These are phyloP conservation scores for Musca vetustissima DNA, from an alignment of 1,140 invertebrate genomes.

Conservation along the genomic window DNA sequence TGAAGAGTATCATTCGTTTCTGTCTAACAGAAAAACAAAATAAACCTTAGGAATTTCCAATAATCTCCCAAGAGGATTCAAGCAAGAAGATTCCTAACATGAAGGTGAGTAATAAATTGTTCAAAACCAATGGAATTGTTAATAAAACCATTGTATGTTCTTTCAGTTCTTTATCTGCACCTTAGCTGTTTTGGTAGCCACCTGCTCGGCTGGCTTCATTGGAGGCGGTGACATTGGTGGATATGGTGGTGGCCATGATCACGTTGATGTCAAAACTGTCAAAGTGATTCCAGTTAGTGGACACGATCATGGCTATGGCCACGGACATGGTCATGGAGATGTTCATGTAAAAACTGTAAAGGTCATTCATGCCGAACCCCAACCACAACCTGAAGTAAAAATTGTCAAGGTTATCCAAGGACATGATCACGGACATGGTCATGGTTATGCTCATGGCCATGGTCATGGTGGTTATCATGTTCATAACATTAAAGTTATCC, in stretches of 20 bases:
- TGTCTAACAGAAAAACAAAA: no score
- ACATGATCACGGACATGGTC: slow-evolving; percentile 25
- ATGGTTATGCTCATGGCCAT: slow-evolving; percentile 11
- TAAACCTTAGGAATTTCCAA: no score
- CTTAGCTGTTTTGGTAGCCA: slow-evolving; percentile 42
- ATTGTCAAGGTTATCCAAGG: slow-evolving; percentile 43
- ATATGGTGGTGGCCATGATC: neutral
- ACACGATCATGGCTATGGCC: slow-evolving; percentile 14
- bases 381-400: slow-evolving; percentile 38
- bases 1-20: no score
- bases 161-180: slow-evolving; percentile 45
- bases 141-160: neutral
- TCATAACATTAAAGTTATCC: slow-evolving; percentile 16
- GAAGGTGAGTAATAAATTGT: slow-evolving; percentile 7
- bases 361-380: slow-evolving; percentile 35
- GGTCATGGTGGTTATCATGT: slow-evolving; percentile 23
- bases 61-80: no score
- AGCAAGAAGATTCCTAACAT: slow-evolving; percentile 7
- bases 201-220: slow-evolving; percentile 41
- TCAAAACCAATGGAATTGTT: no score
- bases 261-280: slow-evolving; percentile 13
- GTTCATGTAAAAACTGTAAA: slow-evolving; percentile 39
- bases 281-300: slow-evolving; percentile 5
- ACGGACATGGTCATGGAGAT: slow-evolving; percentile 31
- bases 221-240: slow-evolving; percentile 35